Percentiles rank a stretch among this genome's conserved stretches.
phyloP scores from a whole-genome alignment of 1,140 invertebrate genomes.

The Drosophila quadrilineata region DNA sequence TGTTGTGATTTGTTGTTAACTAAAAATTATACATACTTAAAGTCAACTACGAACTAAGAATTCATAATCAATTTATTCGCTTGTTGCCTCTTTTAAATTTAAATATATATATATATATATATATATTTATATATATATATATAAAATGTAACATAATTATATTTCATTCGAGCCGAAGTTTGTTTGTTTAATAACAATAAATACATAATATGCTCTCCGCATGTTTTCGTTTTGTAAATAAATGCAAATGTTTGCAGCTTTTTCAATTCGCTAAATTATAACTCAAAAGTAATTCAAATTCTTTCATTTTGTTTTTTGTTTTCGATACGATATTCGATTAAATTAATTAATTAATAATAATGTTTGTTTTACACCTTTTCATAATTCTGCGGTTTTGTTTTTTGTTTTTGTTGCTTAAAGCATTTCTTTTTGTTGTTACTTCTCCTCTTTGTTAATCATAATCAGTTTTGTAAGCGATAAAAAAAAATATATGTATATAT shows the following conservation, averaged over 20 bases:
- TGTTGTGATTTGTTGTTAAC: conserved; percentile 21
- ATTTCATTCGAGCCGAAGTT: background rate
- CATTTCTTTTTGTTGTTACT: conserved; percentile 18
- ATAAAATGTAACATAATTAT: conserved; percentile 9
- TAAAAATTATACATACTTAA: too few species aligned
- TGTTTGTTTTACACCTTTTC: conserved; percentile 3
- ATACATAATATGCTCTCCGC: background rate
- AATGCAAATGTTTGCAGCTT: conserved; percentile 67
- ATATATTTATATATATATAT: conserved; percentile 1
- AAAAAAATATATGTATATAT: conserved; percentile 11
- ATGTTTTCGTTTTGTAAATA: conserved; percentile 36
- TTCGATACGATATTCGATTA: too few species aligned
- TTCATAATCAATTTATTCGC: too few species aligned
- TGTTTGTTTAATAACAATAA: conserved; percentile 20
- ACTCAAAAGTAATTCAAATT: too few species aligned
- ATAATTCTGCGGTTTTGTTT: too few species aligned
- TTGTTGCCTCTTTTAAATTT: too few species aligned
- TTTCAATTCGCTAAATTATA: conserved; percentile 46
- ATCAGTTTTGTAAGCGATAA: background rate
- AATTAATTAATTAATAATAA: conserved; percentile 20
- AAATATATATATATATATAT: too few species aligned
- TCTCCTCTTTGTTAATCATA: background rate
- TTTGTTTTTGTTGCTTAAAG: conserved; percentile 43
- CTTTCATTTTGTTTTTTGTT: too few species aligned
- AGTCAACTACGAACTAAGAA: too few species aligned